Evolutionary conservation across 2,888 invertebrate species (phyloP), one percentile per base, ranked within the genome.

Genomic region (Drosophila suboccidentalis): DNA sequence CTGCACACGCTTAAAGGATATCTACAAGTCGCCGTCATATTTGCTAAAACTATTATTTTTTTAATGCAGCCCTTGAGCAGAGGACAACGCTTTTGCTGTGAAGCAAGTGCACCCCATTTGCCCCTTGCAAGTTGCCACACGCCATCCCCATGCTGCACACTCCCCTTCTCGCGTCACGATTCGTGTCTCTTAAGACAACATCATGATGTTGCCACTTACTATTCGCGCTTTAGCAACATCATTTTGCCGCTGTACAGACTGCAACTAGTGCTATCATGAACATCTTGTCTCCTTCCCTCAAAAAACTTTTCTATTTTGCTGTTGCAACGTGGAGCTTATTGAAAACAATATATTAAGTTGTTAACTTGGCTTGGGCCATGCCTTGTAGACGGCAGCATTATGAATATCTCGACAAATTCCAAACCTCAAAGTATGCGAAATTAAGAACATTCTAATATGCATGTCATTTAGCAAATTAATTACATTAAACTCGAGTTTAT

Each of bases 181-280:
- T 29, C 38, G 13, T 54, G 49, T 39, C 63, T 41, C 61, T 44
- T 36, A 63, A 71, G 70, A 62, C 78, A 77, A 70, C 79, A 61
- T 53, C 62, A 68, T 69, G 71, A 75, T 75, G 78, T 64, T 70
- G 89, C 76, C 86, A 87, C 87, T 86, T 89, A 89, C 73, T 70
- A 82, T 82, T 79, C 71, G 76, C 82, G 75, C 73, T 80, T 83
- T 74, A 75, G 80, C 78, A 79, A 68, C 70, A 71, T 71, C 63
- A 75, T 71, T 71, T 78, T 67, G 50, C 32, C 67, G 54, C 46
- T 41, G 46, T 43, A 47, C 43, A 38, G 19, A 19, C 39, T 64
- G 71, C 70, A 71, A 29, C 47, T 41, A 38, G 32, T 59, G 46
- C 39, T 63, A 44, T 15, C 43, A 47, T 19, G 64, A 43, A 47